Evolutionary conservation across 1,140 invertebrate genomes (phyloP).

Genomic region (Zaprionus nigranus): DNA sequence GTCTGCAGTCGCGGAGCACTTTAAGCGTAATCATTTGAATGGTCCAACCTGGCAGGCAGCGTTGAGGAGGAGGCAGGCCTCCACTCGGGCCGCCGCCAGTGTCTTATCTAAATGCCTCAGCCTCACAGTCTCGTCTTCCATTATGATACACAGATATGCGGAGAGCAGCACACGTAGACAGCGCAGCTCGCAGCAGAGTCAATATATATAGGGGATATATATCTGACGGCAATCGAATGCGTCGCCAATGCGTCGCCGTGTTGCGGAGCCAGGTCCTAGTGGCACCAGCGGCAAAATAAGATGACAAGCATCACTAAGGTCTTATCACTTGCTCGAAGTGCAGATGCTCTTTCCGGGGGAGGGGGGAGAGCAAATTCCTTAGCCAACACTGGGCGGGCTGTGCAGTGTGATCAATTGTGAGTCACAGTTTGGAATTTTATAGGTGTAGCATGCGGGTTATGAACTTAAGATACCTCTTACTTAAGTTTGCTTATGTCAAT

Average conservation of each 20-base stretch:
- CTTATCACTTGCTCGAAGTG: conserved; percentile 10
- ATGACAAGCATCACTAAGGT: conserved; percentile 9
- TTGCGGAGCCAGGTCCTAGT: conserved; percentile 10
- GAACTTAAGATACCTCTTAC: background rate
- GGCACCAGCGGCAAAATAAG: conserved; percentile 22
- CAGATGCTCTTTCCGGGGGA: conserved; percentile 17
- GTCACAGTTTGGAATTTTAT: background rate
- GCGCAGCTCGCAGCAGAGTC: background rate
- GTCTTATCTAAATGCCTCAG: conserved; percentile 84
- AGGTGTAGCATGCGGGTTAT: background rate
- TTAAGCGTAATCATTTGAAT: conserved; percentile 75
- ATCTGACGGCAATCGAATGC: conserved; percentile 69
- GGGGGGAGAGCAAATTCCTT: background rate
- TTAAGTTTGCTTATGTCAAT: background rate
- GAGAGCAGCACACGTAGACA: conserved; percentile 61
- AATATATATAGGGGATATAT: conserved; percentile 32
- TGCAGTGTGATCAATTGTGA: background rate
- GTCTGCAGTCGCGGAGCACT: conserved; percentile 52
- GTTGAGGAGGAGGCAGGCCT: background rate
- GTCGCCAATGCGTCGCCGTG: conserved; percentile 70
- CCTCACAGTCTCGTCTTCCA: conserved; percentile 85
- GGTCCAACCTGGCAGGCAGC: conserved; percentile 59
- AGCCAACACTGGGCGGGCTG: background rate
- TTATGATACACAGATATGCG: conserved; percentile 84
- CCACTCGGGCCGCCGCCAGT: conserved; percentile 23